Conservation (phyloP, 2,113 vertebrate species). For the Ahaetulla prasina region DNA sequence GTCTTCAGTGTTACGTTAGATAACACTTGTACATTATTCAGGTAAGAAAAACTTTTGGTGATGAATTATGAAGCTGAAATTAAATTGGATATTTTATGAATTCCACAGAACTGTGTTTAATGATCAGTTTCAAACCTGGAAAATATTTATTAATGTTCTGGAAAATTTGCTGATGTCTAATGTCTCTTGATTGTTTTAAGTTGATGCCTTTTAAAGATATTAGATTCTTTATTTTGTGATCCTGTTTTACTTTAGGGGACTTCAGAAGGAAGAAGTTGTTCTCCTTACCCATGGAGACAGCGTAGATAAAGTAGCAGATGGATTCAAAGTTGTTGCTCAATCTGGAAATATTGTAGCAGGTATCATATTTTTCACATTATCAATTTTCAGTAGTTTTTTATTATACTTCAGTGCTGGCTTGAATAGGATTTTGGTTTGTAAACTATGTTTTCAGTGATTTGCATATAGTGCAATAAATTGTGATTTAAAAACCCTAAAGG, state of each 20-base stretch:
- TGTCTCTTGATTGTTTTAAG: not conserved
- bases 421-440: not conserved
- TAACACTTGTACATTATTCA: slow-evolving; percentile 93
- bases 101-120: not conserved
- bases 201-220: not conserved
- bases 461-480: not conserved
- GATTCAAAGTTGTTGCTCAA: slow-evolving; percentile 95
- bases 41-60: slow-evolving; percentile 62
- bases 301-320: slow-evolving; percentile 97
- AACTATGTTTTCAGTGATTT: not conserved
- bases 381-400: not conserved
- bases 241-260: slow-evolving; percentile 74
- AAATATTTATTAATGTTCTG: not conserved
- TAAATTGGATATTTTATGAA: not conserved
- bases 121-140: not conserved
- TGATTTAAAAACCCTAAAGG: not conserved
- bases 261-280: slow-evolving; percentile 96
- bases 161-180: not conserved
- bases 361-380: slow-evolving; percentile 55
- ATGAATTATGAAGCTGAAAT: rapidly evolving
- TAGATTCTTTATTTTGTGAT: not conserved
- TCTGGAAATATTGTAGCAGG: slow-evolving; percentile 96
- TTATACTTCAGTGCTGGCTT: not conserved
- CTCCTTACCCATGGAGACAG: slow-evolving; percentile 96
- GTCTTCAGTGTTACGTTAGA: slow-evolving; percentile 91